Base-by-base conservation (phyloP, 2,888 invertebrate species). In the Catotricha subobsoleta region DNA sequence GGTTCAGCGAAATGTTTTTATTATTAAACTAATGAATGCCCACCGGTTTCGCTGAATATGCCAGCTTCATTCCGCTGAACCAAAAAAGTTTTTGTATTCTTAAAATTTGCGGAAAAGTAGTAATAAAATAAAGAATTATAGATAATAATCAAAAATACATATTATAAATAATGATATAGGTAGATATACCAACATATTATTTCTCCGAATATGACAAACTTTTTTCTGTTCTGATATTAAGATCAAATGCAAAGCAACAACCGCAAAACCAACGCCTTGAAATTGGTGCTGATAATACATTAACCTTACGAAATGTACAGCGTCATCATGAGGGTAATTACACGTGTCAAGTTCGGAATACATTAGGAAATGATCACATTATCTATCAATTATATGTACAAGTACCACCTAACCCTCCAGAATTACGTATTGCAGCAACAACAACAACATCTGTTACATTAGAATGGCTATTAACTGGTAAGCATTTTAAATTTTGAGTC, bases 401-500 rank as follows among this genome's bases (percentile, higher is more conserved):
- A 64, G 69, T 72, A 37, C 72, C 74, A 3, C 75, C 75, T 7
- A 63, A 67, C n/a, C 59, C 69, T 28, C 67, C 71, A 3, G 60
- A 65, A 20, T 55, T 69, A 2, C 56, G 67, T 5, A 63, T 66
- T 2, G 65, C 67, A 31, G 62, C 66, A 3, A 65, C 61, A 6
- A 67, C 69, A 12, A 61, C 62, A 44, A 66, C 65, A 44, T 65
- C 68, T 1, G 67, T 71, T 1, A 66, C 67, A 33, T 52, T 72
- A 39, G 68, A 69, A 48, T 72, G 71, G 66, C 21, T 21, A n/a
- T 21, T 19, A 4, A 21, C 20, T 21, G 3, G 35, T 35, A 35
- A 21, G 21, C 12, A n/a, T n/a, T n/a, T n/a, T n/a, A n/a, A n/a
- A n/a, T n/a, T n/a, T n/a, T n/a, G n/a, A n/a, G n/a, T n/a, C n/a